Evolutionary conservation across 2,113 vertebrate genomes (phyloP), one percentile per base, ranked within the genome.

Genomic region (Erinaceus europaeus): DNA sequence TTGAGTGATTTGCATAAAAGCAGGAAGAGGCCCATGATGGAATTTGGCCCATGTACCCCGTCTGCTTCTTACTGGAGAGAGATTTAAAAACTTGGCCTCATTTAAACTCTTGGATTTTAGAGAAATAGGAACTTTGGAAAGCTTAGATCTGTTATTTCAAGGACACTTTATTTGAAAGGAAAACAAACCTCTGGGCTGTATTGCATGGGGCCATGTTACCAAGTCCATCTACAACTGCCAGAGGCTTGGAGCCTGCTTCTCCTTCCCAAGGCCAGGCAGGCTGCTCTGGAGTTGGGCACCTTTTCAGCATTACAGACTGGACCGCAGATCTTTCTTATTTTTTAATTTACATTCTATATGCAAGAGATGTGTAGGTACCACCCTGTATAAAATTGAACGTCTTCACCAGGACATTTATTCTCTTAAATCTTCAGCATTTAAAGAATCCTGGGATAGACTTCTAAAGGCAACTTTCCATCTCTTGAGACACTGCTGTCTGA

Each of bases 1-100:
- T 65, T 91, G 94, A 95, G 88, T 93, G 95, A 95, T 94, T 94
- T 95, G 90, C 94, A 95, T 94, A 89, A 85, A 85, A 82, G 88
- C 95, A 95, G 91, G 78, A 87, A 95, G 94, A 93, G 91, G 86
- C 81, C 55, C n/a, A 62, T 72, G 71, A 69, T 89, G 92, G 94
- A 94, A 91, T 95, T 74, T 85, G 85, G 85, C 82, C 90, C 71
- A 3, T 17, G 27, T 76, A 17, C 48, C 74, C 53, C 32, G 9
- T 14, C 25, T 42, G 2, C 17, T 53, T 36, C 55, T 84, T 48
- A 17, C 32, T 52, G 42, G 77, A 93, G 74, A 61, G 87, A 84
- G 77, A 86, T 55, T 46, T 69, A 18, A 2, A 90, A 73, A 76
- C 2, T 34, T 73, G 59, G 81, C 59, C 42, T 88, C 21, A 2